Percentiles rank a stretch among this genome's conserved stretches.
Evolutionary conservation across 1,140 invertebrate genomes (phyloP).

Genomic region (Sogatella furcifera): DNA sequence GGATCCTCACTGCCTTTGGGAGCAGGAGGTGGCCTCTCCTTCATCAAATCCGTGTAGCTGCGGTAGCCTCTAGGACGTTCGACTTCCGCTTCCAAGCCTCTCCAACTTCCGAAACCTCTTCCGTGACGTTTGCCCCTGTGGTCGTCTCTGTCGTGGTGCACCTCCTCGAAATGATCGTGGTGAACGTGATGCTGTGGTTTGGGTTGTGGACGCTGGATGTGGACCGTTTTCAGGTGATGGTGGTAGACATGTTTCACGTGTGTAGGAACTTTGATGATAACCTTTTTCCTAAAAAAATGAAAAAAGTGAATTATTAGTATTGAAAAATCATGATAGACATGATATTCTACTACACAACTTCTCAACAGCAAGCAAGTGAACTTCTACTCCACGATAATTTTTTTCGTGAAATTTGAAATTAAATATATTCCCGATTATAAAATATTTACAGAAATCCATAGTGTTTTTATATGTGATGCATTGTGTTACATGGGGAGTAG

Average conservation of each 20-base stretch:
- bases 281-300: constrained; percentile 12
- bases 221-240: constrained; percentile 15
- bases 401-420: too few relatives aligned
- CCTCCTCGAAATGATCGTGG: constrained; percentile 4
- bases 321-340: not conserved
- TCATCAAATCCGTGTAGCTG: not conserved
- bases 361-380: too few relatives aligned
- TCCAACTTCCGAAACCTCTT: not conserved
- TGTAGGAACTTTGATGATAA: constrained; percentile 14
- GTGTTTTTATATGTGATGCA: too few relatives aligned
- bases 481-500: too few relatives aligned
- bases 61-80: not conserved
- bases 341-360: too few relatives aligned
- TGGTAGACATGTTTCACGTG: constrained; percentile 16
- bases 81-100: not conserved
- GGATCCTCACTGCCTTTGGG: not conserved
- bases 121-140: not conserved
- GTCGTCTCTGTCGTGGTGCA: not conserved
- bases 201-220: constrained; percentile 10
- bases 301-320: too few relatives aligned
- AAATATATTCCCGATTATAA: too few relatives aligned
- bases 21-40: not conserved
- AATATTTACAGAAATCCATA: too few relatives aligned
- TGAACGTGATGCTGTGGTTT: constrained; percentile 6
- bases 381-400: too few relatives aligned